Percentiles rank a stretch among this genome's conserved stretches.
These are phyloP conservation scores for Poecilia velifera DNA, from an alignment of 2,797 vertebrate species.

Conservation along the genomic window DNA sequence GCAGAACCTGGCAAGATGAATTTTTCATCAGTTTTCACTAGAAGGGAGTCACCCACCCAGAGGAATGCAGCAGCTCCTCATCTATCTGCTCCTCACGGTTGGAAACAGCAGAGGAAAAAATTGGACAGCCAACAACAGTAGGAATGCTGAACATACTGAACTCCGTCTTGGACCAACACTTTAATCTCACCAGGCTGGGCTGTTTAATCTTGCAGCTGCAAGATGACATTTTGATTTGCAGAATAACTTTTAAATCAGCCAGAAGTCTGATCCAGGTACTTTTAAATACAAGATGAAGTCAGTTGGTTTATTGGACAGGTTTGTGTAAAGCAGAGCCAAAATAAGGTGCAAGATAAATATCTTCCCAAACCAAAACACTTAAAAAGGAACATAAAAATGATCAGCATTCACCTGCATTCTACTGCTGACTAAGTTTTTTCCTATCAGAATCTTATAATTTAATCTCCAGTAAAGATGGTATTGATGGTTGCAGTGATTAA, in stretches of 20 bases:
- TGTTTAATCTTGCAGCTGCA: background rate
- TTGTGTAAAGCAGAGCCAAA: background rate
- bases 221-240: background rate
- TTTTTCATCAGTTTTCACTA: conserved; percentile 54
- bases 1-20: conserved; percentile 50
- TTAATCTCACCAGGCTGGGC: conserved; percentile 9
- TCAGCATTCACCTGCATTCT: background rate
- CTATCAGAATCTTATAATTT: background rate
- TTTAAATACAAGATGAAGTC: conserved; percentile 13
- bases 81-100: conserved; percentile 10
- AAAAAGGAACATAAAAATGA: background rate
- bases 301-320: conserved; percentile 5
- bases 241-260: background rate
- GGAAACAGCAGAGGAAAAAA: conserved; percentile 15
- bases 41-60: conserved; percentile 23
- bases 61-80: conserved; percentile 37
- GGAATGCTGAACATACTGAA: background rate
- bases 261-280: background rate
- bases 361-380: background rate
- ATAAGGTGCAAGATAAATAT: background rate
- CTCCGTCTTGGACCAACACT: background rate
- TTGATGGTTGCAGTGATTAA: background rate
- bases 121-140: conserved; percentile 3
- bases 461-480: background rate
- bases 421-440: background rate